Evolutionary conservation across 2,113 vertebrate genomes (phyloP).

Genomic region (Muscicapa adusta): DNA sequence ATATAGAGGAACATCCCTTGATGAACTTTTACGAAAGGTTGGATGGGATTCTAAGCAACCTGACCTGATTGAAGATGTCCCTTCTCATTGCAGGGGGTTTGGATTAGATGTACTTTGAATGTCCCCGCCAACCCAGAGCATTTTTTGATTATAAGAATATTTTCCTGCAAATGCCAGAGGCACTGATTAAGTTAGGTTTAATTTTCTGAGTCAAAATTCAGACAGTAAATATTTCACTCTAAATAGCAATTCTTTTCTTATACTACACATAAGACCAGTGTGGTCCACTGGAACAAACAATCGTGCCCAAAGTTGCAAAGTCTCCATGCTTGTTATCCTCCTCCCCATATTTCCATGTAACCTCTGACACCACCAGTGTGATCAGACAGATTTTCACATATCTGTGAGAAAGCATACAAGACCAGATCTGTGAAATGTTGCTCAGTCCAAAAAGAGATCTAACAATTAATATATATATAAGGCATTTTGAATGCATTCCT

Average conservation of each 20-base stretch:
- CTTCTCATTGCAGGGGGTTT: not conserved
- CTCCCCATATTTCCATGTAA: not conserved
- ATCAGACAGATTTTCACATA: not conserved
- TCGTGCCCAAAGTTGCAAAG: not conserved
- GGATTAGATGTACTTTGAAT: not conserved
- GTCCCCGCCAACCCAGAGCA: not conserved
- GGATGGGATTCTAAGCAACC: not conserved
- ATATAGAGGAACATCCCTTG: not conserved
- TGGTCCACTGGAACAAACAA: not conserved
- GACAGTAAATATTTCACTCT: not conserved
- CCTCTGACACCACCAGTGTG: not conserved
- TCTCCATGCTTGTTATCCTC: not conserved
- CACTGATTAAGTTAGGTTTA: not conserved
- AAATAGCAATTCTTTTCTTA: not conserved
- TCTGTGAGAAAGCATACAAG: not conserved
- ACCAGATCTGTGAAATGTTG: not conserved
- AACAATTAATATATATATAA: not conserved
- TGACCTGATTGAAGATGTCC: not conserved
- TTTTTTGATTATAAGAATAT: not conserved
- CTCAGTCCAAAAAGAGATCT: not conserved
- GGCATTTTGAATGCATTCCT: not conserved
- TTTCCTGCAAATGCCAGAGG: not conserved
- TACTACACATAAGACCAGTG: not conserved
- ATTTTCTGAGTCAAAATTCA: not conserved
- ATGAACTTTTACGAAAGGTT: not conserved